Evolutionary conservation across 1,140 invertebrate genomes (phyloP), one percentile per base, ranked within the genome.

Genomic region (Dreissena rostriformis): DNA sequence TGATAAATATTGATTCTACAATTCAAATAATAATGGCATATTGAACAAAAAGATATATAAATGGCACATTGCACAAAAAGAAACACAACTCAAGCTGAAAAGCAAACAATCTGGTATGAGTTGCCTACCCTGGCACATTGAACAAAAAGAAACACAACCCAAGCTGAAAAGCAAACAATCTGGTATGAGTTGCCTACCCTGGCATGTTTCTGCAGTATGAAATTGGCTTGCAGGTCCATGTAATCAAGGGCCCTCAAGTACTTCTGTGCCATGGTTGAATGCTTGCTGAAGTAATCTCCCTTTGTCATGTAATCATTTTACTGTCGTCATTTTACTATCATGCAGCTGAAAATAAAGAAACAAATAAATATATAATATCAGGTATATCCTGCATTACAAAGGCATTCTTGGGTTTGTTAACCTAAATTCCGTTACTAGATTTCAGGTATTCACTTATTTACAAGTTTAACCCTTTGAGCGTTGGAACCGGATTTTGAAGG

Each of bases 161-260:
- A 19, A 61, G 2, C 12, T n/a, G 57, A n/a, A n/a, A n/a, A n/a
- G 57, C 17, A 19, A 61, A 61, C 57, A n/a, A 24, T 24, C 57
- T 61, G 22, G 17, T 24, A 61, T n/a, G 11, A 61, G 57, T 61
- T 52, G 17, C 70, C 76, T 76, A 84, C 82, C 82, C 77, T 53
- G 24, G 82, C 82, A 84, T 84, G 82, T 61, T 84, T 84, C 68
- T 78, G 66, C 7, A 84, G 29, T 6, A 84, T 49, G 15, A 29
- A 57, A 52, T 65, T 77, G 22, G 82, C 82, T 71, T 84, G 82
- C 29, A 77, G 52, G 39, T 84, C 82, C 53, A 70, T 74, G 52
- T 84, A 84, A 65, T 84, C 75, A 65, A 84, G 61, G 75, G 82
- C 82, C 82, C 76, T 84, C 65, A 84, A 77, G 63, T 84, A 84